These are phyloP conservation scores for Alosa alosa DNA, from an alignment of 2,113 vertebrate species.

Conservation along the genomic window DNA sequence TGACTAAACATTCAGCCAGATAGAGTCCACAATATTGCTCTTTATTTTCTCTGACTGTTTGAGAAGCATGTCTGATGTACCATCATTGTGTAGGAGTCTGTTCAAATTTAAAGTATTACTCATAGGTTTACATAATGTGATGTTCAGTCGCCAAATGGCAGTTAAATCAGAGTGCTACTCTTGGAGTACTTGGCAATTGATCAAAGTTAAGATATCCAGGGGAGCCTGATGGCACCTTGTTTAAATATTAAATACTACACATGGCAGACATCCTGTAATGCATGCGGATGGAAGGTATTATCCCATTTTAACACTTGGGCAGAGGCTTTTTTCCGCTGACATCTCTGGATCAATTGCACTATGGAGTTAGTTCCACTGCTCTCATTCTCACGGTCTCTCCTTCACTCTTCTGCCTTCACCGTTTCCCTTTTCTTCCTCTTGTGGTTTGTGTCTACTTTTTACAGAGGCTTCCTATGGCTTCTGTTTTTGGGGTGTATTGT, in stretches of 20 bases:
- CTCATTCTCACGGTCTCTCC: neutral
- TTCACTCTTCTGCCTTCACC: neutral
- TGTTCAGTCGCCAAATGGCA: neutral
- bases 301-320: neutral
- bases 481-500: no score
- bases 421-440: neutral
- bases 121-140: neutral
- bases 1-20: neutral
- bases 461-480: neutral
- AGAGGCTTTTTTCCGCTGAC: neutral
- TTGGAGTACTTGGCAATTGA: neutral
- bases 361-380: neutral
- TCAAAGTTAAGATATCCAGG: constrained; percentile 4
- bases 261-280: neutral
- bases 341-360: neutral
- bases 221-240: neutral
- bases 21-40: neutral
- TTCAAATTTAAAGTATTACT: neutral
- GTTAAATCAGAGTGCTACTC: neutral
- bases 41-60: neutral
- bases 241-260: neutral
- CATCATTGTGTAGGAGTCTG: neutral
- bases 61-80: neutral
- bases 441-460: neutral
- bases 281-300: neutral